These are phyloP conservation scores for Magallana ariakensis DNA, from an alignment of 1,140 invertebrate genomes.

Conservation along the genomic window DNA sequence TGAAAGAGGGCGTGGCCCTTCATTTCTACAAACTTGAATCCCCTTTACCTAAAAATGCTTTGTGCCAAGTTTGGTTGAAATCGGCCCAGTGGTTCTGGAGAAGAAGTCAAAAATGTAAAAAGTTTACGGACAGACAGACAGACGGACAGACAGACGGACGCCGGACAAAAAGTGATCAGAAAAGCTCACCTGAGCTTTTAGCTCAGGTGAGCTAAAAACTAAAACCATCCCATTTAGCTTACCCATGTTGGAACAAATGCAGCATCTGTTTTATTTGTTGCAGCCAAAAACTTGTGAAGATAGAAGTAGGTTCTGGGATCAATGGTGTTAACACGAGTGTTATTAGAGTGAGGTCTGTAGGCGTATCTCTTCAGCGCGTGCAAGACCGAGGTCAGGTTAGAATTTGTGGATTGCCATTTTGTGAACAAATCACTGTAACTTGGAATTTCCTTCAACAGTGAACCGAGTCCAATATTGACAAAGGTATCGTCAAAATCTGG, in stretches of 20 bases:
- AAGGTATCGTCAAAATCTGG: slow-evolving; percentile 78
- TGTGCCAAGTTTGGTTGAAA: too few species aligned
- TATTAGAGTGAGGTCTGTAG: slow-evolving; percentile 71
- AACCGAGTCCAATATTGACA: slow-evolving; percentile 74
- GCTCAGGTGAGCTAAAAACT: too few species aligned
- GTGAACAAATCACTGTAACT: slow-evolving; percentile 57
- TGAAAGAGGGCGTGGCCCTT: too few species aligned
- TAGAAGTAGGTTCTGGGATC: slow-evolving; percentile 74
- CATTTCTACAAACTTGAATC: too few species aligned
- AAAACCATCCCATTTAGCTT: slow-evolving; percentile 5
- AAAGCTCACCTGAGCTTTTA: too few species aligned
- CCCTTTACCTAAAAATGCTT: too few species aligned
- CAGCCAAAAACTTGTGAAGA: slow-evolving; percentile 66
- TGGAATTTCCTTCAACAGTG: slow-evolving; percentile 58
- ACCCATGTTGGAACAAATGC: slow-evolving; percentile 75
- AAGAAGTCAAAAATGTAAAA: too few species aligned
- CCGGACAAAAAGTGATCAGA: too few species aligned
- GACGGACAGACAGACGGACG: too few species aligned
- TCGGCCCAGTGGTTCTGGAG: too few species aligned
- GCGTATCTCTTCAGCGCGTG: slow-evolving; percentile 71
- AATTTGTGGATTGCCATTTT: slow-evolving; percentile 65
- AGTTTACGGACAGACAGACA: too few species aligned
- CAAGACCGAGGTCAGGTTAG: slow-evolving; percentile 67
- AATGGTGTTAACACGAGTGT: slow-evolving; percentile 67
- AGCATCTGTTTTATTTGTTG: slow-evolving; percentile 58